Evolutionary conservation across 2,797 vertebrate genomes (phyloP).

Genomic region (Protonibea diacanthus): DNA sequence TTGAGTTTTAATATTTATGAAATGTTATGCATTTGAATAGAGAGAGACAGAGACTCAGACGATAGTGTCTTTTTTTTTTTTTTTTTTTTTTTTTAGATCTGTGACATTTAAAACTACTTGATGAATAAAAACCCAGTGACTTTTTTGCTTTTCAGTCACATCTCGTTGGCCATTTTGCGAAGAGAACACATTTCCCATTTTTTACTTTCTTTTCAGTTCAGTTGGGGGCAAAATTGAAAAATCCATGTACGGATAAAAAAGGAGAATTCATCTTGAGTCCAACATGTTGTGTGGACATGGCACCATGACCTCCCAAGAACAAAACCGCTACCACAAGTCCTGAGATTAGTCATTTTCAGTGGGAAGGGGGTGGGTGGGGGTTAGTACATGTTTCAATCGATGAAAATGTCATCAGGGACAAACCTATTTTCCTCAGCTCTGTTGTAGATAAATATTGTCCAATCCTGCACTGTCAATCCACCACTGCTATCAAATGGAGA

Average conservation of each 20-base stretch:
- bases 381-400: constrained; percentile 83
- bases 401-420: constrained; percentile 86
- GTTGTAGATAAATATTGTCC: constrained; percentile 83
- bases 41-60: neutral
- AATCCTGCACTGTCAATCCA: constrained; percentile 77
- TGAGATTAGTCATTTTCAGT: constrained; percentile 82
- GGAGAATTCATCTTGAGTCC: constrained; percentile 71
- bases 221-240: constrained; percentile 72
- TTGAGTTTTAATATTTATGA: constrained; percentile 15
- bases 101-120: constrained; percentile 51
- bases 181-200: constrained; percentile 35
- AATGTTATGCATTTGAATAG: constrained; percentile 20
- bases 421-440: constrained; percentile 82
- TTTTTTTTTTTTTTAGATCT: neutral
- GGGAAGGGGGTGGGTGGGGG: constrained; percentile 34
- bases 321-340: constrained; percentile 68
- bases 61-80: neutral
- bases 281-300: constrained; percentile 72
- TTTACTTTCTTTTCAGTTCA: constrained; percentile 45
- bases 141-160: constrained; percentile 35
- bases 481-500: constrained; percentile 61
- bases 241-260: constrained; percentile 75
- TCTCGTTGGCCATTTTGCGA: constrained; percentile 31
- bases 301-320: constrained; percentile 74
- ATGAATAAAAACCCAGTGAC: constrained; percentile 17